Evolutionary conservation across 2,888 invertebrate species (phyloP).

Genomic region (Pristionchus maxplancki): DNA sequence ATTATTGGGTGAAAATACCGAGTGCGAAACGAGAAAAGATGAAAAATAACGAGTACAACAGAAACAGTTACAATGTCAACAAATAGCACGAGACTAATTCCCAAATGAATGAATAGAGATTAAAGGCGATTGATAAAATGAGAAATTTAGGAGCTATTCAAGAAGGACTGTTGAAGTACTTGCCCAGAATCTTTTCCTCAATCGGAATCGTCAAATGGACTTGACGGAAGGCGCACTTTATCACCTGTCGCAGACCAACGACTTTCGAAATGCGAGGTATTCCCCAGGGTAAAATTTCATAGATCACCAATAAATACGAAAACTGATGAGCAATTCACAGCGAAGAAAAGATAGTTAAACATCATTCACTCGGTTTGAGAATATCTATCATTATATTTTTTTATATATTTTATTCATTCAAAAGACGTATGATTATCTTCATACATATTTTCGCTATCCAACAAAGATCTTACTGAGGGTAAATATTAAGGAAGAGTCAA

Average conservation of each 20-base stretch:
- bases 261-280: neutral
- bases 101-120: neutral
- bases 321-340: neutral
- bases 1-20: neutral
- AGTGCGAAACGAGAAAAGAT: neutral
- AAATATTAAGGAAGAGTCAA: too few species aligned
- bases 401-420: too few species aligned
- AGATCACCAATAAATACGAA: neutral
- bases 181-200: too few species aligned
- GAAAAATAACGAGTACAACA: neutral
- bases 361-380: neutral
- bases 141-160: too few species aligned
- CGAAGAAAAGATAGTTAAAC: neutral
- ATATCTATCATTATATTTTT: neutral
- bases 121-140: too few species aligned
- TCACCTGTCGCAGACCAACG: neutral
- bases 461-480: too few species aligned
- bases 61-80: neutral
- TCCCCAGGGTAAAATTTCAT: neutral
- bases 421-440: too few species aligned
- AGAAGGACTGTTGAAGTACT: too few species aligned
- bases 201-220: neutral
- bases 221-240: neutral
- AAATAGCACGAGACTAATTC: neutral
- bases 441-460: too few species aligned